Conservation (phyloP, 2,888 invertebrate species). For the Mythimna impura region DNA sequence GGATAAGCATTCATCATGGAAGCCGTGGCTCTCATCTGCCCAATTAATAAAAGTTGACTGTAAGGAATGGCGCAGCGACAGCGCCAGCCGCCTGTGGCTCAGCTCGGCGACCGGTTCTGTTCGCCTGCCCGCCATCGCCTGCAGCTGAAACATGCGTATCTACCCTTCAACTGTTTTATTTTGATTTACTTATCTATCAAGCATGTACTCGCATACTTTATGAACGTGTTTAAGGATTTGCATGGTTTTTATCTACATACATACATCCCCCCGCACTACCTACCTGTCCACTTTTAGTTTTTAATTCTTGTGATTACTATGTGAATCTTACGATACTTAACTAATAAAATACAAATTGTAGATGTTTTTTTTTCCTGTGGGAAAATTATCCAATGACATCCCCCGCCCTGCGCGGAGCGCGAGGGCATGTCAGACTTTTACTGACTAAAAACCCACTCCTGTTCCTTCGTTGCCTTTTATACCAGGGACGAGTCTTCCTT, state of each 20-base stretch:
- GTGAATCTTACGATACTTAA: neutral
- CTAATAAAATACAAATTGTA: neutral
- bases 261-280: conserved; percentile 36
- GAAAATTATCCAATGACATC: no score
- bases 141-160: conserved; percentile 84
- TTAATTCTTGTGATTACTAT: conserved; percentile 10
- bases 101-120: conserved; percentile 82
- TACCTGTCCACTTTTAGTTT: conserved; percentile 26
- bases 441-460: no score
- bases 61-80: conserved; percentile 85
- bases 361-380: no score
- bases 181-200: conserved; percentile 88
- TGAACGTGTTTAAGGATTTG: conserved; percentile 73
- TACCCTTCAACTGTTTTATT: conserved; percentile 86
- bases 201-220: conserved; percentile 73
- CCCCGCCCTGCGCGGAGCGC: no score
- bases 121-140: conserved; percentile 68
- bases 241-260: conserved; percentile 66
- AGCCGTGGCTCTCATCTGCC: conserved; percentile 89
- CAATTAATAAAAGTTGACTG: conserved; percentile 90
- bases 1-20: conserved; percentile 88
- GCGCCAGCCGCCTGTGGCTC: conserved; percentile 78
- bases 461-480: no score
- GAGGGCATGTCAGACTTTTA: no score
- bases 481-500: no score